Evolutionary conservation across 2,113 vertebrate genomes (phyloP), one percentile per base, ranked within the genome.

Genomic region (Pelobates fuscus): DNA sequence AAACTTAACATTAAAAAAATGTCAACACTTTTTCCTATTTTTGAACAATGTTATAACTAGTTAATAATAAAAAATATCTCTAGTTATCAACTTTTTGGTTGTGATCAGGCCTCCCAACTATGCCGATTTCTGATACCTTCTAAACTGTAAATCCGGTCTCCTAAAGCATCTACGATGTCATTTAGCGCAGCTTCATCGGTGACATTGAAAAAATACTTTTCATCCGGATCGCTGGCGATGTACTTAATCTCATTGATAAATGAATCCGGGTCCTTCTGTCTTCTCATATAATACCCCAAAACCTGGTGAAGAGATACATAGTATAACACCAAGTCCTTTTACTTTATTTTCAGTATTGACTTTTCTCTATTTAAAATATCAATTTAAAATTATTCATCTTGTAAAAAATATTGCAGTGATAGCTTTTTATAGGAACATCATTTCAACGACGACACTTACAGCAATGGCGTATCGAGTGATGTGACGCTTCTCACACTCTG

Each of bases 121-220:
- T n/a, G n/a, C n/a, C n/a, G n/a, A n/a, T n/a, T 10, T 10, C 10
- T 10, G 32, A 37, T 86, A 97, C 97, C 97, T 88, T 98, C 97
- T 41, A 99, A 88, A 63, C 94, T 94, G 86, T 98, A 99, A 81
- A 99, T 98, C 1, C 95, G 86, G 82, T 98, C 94, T 1, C 96
- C 97, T 46, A 99, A 80, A 0, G 97, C 95, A 0, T 98, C 96
- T 71, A 99, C 97, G 0, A 99, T 99, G 85, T 99, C 97, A 0
- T 93, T 98, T 21, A 99, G 90, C 0, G 96, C 96, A 0, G 96
- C 94, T 83, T 99, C 97, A 0, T 98, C 96, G 0, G 91, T 96
- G 73, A 99, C 97, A 0, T 98, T 99, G 85, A 99, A 99, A 82
- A 99, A 99, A 67, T 88, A 98, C 23, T 94, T 95, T 70, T 98